Conservation (phyloP, 2,888 invertebrate species). For the Drosophila barbarae region DNA sequence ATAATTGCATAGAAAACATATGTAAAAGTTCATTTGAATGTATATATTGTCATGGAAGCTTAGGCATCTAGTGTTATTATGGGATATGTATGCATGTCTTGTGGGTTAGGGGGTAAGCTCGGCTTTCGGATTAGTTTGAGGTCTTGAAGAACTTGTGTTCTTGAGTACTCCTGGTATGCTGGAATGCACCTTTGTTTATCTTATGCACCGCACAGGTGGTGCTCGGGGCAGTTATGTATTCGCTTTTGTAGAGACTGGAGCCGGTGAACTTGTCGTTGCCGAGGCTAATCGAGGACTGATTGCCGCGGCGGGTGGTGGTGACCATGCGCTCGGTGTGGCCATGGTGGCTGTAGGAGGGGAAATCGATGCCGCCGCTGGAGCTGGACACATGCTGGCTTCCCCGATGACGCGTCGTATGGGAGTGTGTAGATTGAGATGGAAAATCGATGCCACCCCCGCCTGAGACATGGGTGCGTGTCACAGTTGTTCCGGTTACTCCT, state of each 20-base stretch:
- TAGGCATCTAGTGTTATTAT: conserved; percentile 49
- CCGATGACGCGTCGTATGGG: conserved; percentile 50
- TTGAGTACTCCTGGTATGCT: conserved; percentile 90
- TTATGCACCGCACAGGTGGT: conserved; percentile 90
- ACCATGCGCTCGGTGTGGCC: conserved; percentile 67
- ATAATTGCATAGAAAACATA: conserved; percentile 31
- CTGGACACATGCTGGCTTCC: conserved; percentile 57
- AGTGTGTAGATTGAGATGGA: conserved; percentile 49
- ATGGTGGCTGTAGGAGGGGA: conserved; percentile 66
- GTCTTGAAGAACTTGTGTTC: conserved; percentile 90
- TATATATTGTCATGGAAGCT: conserved; percentile 66
- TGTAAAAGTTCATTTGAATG: neutral
- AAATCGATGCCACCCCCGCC: conserved; percentile 62
- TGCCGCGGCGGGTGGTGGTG: conserved; percentile 81
- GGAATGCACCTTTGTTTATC: conserved; percentile 88
- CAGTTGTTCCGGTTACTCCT: conserved; percentile 46
- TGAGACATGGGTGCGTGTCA: conserved; percentile 53
- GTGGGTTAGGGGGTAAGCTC: conserved; percentile 48
- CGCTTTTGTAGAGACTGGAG: conserved; percentile 86
- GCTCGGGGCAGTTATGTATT: conserved; percentile 85
- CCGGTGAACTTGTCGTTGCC: conserved; percentile 84
- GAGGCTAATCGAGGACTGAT: conserved; percentile 87
- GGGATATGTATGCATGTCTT: conserved; percentile 51
- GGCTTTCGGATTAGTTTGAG: conserved; percentile 53
- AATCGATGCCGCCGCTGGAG: conserved; percentile 66